Base-by-base conservation (phyloP, 2,797 vertebrate species). In the Lycodopsis pacificus region DNA sequence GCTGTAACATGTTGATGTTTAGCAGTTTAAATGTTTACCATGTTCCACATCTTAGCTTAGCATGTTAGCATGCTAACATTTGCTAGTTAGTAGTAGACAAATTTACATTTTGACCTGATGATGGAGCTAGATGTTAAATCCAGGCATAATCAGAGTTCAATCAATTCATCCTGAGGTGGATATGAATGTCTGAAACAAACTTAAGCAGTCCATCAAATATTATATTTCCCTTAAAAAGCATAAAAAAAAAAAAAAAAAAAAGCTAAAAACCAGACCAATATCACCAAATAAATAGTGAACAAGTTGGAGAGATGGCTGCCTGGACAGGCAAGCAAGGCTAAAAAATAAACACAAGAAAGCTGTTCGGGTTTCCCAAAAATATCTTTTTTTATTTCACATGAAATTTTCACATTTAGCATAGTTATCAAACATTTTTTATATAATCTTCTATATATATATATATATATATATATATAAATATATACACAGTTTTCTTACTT, bases 331-430 rank as follows among this genome's bases (percentile, higher is more conserved):
- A 65, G 46, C 12, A 38, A 17, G 4, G 9, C 27, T 40, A 36
- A 56, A 10, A 76, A 81, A 32, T 42, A 81, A 83, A 22, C 56
- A 82, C 51, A 82, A 78, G 30, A 65, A 76, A 30, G 12, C 57
- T 4, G 10, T 76, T 90, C 44, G 90, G 82, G 86, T 88, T 95
- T 94, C 93, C 88, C 73, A 95, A 95, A 96, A 95, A 95, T 93
- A 94, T 90, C 70, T 74, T 94, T 92, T 93, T 94, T 95, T 95
- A 95, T 95, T 96, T 95, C 94, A 94, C 94, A 94, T 93, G 93
- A 90, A 93, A 94, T 91, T 87, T 95, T 95, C 93, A 96, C 94
- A 95, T 95, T 95, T 90, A 93, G 90, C 91, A 93, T 93, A 94
- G 91, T 95, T 92, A 94, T 95, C 92, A 95, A 95, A 95, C 91